phyloP scores from a whole-genome alignment of 2,888 invertebrate genomes.

The Malacosoma neustria region DNA sequence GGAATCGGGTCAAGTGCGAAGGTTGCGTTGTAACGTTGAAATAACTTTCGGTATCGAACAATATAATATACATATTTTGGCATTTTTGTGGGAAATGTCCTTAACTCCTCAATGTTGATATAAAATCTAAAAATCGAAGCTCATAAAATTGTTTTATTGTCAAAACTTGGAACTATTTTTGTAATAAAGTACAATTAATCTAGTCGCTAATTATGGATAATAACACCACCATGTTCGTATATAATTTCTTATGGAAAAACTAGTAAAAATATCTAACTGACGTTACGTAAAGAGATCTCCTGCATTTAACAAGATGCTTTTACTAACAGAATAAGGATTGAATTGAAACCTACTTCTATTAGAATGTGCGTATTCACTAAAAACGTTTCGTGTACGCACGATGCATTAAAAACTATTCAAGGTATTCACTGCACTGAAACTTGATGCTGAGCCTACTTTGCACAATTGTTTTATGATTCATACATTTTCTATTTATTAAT shows the following conservation, averaged over 20 bases:
- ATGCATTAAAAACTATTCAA: slow-evolving; percentile 23
- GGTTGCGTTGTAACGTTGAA: slow-evolving; percentile 6
- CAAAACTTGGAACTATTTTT: no score
- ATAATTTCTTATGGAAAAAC: background rate
- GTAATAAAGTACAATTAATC: no score
- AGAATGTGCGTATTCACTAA: slow-evolving; percentile 15
- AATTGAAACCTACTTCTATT: slow-evolving; percentile 12
- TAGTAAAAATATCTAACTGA: background rate
- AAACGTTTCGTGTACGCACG: slow-evolving; percentile 13
- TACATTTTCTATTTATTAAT: no score
- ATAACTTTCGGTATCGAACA: background rate
- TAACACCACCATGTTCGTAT: no score
- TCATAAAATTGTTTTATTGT: no score
- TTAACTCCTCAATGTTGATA: no score
- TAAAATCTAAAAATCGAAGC: no score
- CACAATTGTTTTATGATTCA: no score
- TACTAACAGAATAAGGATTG: slow-evolving; percentile 15
- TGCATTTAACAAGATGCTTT: background rate
- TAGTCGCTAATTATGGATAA: no score
- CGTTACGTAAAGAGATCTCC: no score
- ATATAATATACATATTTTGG: no score
- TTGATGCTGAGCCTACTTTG: background rate
- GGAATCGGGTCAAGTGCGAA: slow-evolving; percentile 19
- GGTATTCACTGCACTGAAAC: slow-evolving; percentile 8
- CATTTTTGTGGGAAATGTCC: no score